Base-by-base conservation (phyloP, 2,113 vertebrate genomes). In the Eonycteris spelaea region DNA sequence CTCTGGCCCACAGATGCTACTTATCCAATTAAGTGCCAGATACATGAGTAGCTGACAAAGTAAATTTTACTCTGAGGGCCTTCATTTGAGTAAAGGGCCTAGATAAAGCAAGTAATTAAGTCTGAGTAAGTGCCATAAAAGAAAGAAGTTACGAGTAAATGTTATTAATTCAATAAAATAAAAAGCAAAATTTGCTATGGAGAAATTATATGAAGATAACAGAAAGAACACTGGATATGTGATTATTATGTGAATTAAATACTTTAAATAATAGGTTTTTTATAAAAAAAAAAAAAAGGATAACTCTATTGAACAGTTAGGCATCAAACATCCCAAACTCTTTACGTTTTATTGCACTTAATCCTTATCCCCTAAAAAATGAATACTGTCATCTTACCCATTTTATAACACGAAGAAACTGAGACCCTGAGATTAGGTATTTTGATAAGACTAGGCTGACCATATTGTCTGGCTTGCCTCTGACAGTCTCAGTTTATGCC, bases 121-220 rank as follows among this genome's bases (percentile, higher is more conserved):
- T 71, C 45, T 74, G 71, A 75, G 16, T 1, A 79, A 33, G 22
- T 88, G 22, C 40, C 93, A 53, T 57, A 38, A 88, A 71, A n/a
- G n/a, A 28, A 84, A 89, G n/a, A 86, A 77, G 11, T 38, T 74
- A 73, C 88, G 40, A 83, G 40, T 35, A 91, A 77, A 57, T 45
- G 35, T 11, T 74, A 73, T 33, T 61, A 77, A 57, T 22, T 78
- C 51, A 94, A 51, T 93, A 96, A 95, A 90, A 63, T 59, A 14
- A 90, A 93, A 80, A 92, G 40, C n/a, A 92, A 95, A 86, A 61
- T 96, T 68, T 90, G 40, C 38, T 73, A 86, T 45, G n/a, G n/a
- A 94, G 71, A 96, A 95, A 94, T 79, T 55, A 71, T 35, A 80
- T 94, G 48, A 91, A 75, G 59, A 73, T 7, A 96, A 55, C 0